phyloP scores from a whole-genome alignment of 1,140 invertebrate species.

The Phocides pigmalion region DNA sequence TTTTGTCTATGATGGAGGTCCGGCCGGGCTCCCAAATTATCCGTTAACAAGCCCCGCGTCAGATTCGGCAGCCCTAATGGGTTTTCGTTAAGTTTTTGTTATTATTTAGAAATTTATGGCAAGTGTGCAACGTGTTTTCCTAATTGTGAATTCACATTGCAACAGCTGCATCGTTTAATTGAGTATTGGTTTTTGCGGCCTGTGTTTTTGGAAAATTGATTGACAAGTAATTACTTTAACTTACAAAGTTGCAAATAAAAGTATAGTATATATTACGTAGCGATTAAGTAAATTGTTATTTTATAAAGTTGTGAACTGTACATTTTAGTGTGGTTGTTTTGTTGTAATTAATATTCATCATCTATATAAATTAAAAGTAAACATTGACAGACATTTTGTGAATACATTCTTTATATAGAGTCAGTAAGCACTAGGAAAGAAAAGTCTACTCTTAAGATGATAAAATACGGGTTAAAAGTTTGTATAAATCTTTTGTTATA shows the following conservation, averaged over 20 bases:
- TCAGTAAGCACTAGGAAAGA: too few relatives aligned
- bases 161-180: constrained; percentile 71
- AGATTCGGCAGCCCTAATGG: constrained; percentile 83
- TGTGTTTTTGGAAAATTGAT: constrained; percentile 4
- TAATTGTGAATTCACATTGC: constrained; percentile 53
- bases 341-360: too few relatives aligned
- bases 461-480: too few relatives aligned
- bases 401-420: too few relatives aligned
- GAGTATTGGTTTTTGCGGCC: constrained; percentile 34
- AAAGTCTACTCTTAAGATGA: too few relatives aligned
- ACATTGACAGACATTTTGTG: too few relatives aligned
- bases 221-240: neutral
- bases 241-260: constrained; percentile 15
- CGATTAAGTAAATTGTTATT: too few relatives aligned
- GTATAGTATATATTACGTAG: too few relatives aligned
- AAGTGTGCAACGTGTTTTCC: constrained; percentile 63
- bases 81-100: constrained; percentile 82
- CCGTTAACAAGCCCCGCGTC: constrained; percentile 82
- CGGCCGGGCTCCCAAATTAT: constrained; percentile 70
- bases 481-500: too few relatives aligned
- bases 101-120: constrained; percentile 76
- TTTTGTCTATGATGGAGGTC: constrained; percentile 83
- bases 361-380: too few relatives aligned
- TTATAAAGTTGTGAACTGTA: too few relatives aligned
- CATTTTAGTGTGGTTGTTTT: too few relatives aligned